phyloP scores from a whole-genome alignment of 64 coral and sea anemone genomes.

The Trachythela sp. region DNA sequence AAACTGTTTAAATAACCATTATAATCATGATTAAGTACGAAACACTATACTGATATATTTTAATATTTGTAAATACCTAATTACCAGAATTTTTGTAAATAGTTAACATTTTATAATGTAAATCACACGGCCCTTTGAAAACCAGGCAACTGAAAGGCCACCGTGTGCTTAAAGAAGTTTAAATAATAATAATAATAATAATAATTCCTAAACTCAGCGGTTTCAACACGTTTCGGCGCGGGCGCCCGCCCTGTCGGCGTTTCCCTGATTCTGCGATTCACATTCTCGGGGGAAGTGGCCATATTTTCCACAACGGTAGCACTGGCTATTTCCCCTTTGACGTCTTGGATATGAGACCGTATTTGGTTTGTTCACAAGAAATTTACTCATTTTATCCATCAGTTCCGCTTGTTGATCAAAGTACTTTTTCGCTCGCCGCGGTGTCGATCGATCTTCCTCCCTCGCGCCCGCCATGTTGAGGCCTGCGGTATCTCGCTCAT shows the following conservation, averaged over 20 bases:
- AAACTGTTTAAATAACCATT: no score
- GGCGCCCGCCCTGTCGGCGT: constrained; percentile 11
- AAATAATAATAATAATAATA: no score
- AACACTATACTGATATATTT: no score
- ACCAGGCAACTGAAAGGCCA: no score
- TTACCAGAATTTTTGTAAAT: no score
- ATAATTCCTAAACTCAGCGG: neutral
- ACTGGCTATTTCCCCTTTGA: constrained; percentile 16
- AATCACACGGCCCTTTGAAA: no score
- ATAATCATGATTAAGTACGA: no score
- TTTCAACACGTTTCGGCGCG: constrained; percentile 8
- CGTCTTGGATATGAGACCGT: neutral
- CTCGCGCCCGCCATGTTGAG: constrained; percentile 15
- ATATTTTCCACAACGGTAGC: constrained; percentile 38
- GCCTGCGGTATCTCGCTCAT: neutral
- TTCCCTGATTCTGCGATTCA: constrained; percentile 25
- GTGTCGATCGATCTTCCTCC: neutral
- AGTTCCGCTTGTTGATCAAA: constrained; percentile 28
- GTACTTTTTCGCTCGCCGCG: constrained; percentile 13
- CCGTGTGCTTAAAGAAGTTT: no score
- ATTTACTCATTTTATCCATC: constrained; percentile 31
- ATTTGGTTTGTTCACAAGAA: constrained; percentile 12
- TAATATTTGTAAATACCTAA: no score
- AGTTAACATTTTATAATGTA: no score
- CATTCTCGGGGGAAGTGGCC: constrained; percentile 27